Conservation (phyloP, 2,113 vertebrate species). For the Willisornis vidua region DNA sequence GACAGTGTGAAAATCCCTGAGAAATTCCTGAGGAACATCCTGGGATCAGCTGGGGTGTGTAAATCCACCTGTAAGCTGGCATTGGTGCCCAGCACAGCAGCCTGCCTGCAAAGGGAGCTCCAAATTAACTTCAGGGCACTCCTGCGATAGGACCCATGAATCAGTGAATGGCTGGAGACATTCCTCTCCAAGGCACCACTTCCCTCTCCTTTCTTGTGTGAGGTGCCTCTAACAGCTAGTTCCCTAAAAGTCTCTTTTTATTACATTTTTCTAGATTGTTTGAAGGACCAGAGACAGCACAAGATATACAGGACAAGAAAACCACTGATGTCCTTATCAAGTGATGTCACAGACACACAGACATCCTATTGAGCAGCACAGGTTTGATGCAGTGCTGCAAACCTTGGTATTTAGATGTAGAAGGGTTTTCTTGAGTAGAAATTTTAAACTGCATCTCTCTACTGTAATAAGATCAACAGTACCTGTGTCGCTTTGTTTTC, state of each 20-base stretch:
- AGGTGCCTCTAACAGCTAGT: not conserved
- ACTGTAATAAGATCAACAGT: not conserved
- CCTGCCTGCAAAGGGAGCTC: not conserved
- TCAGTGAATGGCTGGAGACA: not conserved
- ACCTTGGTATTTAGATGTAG: fast-evolving
- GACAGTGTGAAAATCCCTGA: not conserved
- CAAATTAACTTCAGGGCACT: not conserved
- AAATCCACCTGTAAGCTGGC: slow-evolving; percentile 17
- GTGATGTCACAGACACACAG: not conserved
- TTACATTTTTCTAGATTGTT: not conserved
- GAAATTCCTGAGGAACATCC: not conserved
- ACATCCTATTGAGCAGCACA: not conserved
- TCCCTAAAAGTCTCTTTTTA: not conserved
- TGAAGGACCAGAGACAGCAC: not conserved
- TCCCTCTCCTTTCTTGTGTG: not conserved
- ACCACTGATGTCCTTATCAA: fast-evolving
- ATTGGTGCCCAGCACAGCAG: not conserved
- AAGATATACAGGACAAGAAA: not conserved
- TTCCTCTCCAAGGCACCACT: not conserved
- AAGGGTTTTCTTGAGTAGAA: not conserved
- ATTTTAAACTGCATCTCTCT: not conserved
- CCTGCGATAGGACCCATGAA: fast-evolving
- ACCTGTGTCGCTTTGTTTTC: not conserved
- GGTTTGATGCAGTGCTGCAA: not conserved
- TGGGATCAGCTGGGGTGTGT: not conserved